These are phyloP conservation scores for Rutpela maculata DNA, from an alignment of 2,888 invertebrate species.

Conservation along the genomic window DNA sequence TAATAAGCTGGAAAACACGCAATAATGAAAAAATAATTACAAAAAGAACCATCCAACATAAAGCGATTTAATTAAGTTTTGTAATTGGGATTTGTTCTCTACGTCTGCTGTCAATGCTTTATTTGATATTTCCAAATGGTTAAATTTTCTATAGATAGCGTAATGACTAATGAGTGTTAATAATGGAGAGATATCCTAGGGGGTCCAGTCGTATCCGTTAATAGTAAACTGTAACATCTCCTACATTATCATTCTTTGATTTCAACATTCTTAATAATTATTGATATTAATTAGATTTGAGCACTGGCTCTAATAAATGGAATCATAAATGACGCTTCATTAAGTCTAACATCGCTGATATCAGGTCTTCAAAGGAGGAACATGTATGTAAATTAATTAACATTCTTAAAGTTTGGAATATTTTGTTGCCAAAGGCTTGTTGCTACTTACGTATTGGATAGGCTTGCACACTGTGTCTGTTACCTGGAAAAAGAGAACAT, in stretches of 20 bases:
- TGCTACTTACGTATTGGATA: background rate
- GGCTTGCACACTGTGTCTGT: background rate
- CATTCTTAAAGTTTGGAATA: background rate
- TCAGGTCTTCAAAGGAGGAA: background rate
- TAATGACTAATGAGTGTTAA: slow-evolving; percentile 33
- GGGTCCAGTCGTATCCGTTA: background rate
- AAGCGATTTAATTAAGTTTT: slow-evolving; percentile 24
- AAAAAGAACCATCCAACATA: slow-evolving; percentile 5
- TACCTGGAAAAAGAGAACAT: background rate
- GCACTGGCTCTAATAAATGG: background rate
- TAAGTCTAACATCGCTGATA: background rate
- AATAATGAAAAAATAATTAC: slow-evolving; percentile 19
- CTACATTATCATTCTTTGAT: background rate
- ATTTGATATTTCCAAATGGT: slow-evolving; percentile 28
- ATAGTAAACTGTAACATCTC: slow-evolving; percentile 20
- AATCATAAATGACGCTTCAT: background rate
- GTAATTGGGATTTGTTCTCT: slow-evolving; percentile 15
- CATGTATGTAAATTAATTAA: background rate
- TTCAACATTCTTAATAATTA: slow-evolving; percentile 9
- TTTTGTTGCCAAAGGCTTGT: slow-evolving; percentile 5
- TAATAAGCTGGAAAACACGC: slow-evolving; percentile 16
- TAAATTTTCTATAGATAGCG: slow-evolving; percentile 10
- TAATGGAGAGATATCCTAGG: slow-evolving; percentile 20
- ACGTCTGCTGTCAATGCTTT: background rate
- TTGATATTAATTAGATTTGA: background rate